These are phyloP conservation scores for Nasonia oneida DNA, from an alignment of 2,888 invertebrate species.

Conservation along the genomic window DNA sequence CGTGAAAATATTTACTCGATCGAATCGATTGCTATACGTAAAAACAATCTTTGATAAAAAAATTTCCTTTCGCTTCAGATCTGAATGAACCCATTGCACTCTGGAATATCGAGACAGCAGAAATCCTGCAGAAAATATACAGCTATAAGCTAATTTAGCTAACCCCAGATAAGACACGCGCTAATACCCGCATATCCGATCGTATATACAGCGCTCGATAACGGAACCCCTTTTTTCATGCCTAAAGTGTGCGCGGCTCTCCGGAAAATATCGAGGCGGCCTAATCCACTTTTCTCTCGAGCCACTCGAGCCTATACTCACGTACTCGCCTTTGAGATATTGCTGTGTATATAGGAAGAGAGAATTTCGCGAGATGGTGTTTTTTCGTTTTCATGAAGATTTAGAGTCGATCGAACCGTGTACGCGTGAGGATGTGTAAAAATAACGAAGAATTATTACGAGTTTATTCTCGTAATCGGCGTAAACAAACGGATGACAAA, in stretches of 20 bases:
- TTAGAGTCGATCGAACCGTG: neutral
- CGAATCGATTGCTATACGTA: neutral
- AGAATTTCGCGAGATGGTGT: neutral
- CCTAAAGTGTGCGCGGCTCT: neutral
- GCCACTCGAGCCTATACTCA: neutral
- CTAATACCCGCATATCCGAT: neutral
- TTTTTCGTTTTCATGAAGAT: neutral
- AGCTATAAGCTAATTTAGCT: neutral
- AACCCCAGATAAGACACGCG: conserved; percentile 48
- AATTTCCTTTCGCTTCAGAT: neutral
- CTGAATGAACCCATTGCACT: neutral
- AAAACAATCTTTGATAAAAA: neutral
- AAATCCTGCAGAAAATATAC: neutral
- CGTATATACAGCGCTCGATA: conserved; percentile 7
- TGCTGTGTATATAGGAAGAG: neutral
- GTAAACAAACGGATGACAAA: neutral
- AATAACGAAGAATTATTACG: too few species aligned
- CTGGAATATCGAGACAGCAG: neutral
- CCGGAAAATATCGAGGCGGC: conserved; percentile 13
- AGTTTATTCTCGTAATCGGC: neutral
- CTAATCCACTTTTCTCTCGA: conserved; percentile 43
- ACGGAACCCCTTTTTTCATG: neutral
- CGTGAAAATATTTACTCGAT: neutral
- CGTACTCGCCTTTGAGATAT: neutral
- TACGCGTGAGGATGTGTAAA: neutral